These are phyloP conservation scores for Eledone cirrhosa DNA, from an alignment of 2,888 invertebrate genomes.

Conservation along the genomic window DNA sequence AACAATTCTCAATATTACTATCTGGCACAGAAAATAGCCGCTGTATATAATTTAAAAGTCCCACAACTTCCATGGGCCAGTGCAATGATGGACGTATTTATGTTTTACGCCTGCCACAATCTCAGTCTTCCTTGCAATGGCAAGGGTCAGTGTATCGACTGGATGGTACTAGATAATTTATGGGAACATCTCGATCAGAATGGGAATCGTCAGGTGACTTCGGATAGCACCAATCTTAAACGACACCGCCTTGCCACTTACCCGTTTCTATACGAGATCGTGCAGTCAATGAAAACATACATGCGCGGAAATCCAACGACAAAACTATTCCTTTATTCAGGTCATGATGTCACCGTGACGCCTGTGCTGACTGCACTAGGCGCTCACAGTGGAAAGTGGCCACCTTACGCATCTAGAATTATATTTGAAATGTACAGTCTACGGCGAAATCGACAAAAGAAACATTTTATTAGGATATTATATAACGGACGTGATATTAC, in stretches of 20 bases:
- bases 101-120: slow-evolving; percentile 87
- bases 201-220: slow-evolving; percentile 34
- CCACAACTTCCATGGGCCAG: slow-evolving; percentile 73
- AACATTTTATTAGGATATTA: slow-evolving; percentile 78
- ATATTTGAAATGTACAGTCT: slow-evolving; percentile 83
- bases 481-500: slow-evolving; percentile 90
- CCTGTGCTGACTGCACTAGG: slow-evolving; percentile 85
- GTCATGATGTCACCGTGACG: slow-evolving; percentile 90
- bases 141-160: slow-evolving; percentile 57
- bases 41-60: slow-evolving; percentile 71
- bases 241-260: slow-evolving; percentile 81
- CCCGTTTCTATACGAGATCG: slow-evolving; percentile 83
- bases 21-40: slow-evolving; percentile 78
- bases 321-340: slow-evolving; percentile 82
- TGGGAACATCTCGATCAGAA: slow-evolving; percentile 47
- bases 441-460: slow-evolving; percentile 70
- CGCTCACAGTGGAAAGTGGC: slow-evolving; percentile 72
- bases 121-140: slow-evolving; percentile 80
- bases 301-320: slow-evolving; percentile 31
- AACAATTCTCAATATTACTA: slow-evolving; percentile 71
- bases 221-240: slow-evolving; percentile 61
- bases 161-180: slow-evolving; percentile 41
- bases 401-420: slow-evolving; percentile 87
- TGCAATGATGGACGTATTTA: slow-evolving; percentile 80
- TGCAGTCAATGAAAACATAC: slow-evolving; percentile 58